These are phyloP conservation scores for Aleadryas rufinucha DNA, from an alignment of 2,113 vertebrate genomes.

Conservation along the genomic window DNA sequence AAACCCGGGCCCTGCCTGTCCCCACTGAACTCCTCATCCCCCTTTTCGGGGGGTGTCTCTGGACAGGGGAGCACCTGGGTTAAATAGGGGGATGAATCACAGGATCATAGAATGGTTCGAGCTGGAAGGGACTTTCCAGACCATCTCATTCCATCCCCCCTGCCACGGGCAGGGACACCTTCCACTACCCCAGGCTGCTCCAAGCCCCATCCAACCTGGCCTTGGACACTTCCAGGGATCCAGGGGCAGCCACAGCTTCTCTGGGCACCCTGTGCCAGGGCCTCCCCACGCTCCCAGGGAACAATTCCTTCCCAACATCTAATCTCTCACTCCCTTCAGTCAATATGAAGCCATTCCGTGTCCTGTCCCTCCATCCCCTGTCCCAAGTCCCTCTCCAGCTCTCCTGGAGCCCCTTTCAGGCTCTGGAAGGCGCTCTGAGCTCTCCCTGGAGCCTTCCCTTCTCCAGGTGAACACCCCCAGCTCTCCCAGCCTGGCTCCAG, in stretches of 20 bases:
- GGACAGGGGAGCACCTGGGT: neutral
- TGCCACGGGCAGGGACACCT: neutral
- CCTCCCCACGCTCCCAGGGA: neutral
- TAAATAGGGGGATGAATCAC: neutral
- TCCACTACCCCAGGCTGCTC: neutral
- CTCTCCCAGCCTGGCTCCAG: neutral
- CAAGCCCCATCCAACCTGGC: neutral
- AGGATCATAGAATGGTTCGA: neutral
- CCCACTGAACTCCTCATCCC: neutral
- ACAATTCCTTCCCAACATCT: neutral
- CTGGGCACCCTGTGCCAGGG: neutral
- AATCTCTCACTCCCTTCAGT: neutral
- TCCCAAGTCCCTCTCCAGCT: neutral
- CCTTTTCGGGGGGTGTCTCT: neutral
- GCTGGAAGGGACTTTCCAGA: neutral
- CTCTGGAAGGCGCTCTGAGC: rapidly evolving
- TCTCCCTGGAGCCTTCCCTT: neutral
- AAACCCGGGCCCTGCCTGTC: rapidly evolving
- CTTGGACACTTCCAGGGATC: neutral
- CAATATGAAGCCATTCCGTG: neutral
- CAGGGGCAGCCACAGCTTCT: neutral
- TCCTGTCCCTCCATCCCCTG: neutral
- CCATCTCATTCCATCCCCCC: rapidly evolving
- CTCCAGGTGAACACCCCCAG: neutral
- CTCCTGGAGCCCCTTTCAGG: neutral